These are phyloP conservation scores for Menidia beryllina DNA, from an alignment of 2,113 vertebrate species.

Conservation along the genomic window DNA sequence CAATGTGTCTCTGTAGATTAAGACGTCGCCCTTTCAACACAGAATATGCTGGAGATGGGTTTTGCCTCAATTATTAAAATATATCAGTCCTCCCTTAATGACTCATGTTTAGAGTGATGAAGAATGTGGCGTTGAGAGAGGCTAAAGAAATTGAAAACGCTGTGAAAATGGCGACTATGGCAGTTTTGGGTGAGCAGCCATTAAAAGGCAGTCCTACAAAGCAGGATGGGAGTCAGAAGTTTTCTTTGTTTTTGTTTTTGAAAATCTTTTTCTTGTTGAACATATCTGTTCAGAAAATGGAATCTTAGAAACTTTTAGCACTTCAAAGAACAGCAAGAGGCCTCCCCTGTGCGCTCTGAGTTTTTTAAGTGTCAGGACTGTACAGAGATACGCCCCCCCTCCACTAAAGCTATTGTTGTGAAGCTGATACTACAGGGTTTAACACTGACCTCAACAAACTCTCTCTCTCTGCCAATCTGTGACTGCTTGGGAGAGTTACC, in stretches of 20 bases:
- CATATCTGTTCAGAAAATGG: conserved; percentile 33
- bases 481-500: conserved; percentile 50
- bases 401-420: conserved; percentile 47
- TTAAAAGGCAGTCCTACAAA: conserved; percentile 10
- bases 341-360: conserved; percentile 30
- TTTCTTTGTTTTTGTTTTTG: no score
- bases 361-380: conserved; percentile 37
- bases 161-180: conserved; percentile 13
- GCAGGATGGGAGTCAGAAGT: conserved; percentile 1
- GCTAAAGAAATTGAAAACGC: conserved; percentile 10
- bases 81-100: conserved; percentile 19
- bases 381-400: conserved; percentile 25
- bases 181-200: conserved; percentile 12
- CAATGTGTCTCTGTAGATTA: conserved; percentile 50
- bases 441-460: conserved; percentile 62
- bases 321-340: conserved; percentile 44
- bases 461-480: conserved; percentile 36
- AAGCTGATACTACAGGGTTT: conserved; percentile 48
- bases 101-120: conserved; percentile 26
- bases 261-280: conserved; percentile 20
- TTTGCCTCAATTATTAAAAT: conserved; percentile 37
- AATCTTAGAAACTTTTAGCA: conserved; percentile 34
- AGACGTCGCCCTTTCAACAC: conserved; percentile 45
- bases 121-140: not conserved
- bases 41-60: not conserved